Evolutionary conservation across 2,888 invertebrate genomes (phyloP), one percentile per base, ranked within the genome.

Genomic region (Stenoptilia bipunctidactyla): DNA sequence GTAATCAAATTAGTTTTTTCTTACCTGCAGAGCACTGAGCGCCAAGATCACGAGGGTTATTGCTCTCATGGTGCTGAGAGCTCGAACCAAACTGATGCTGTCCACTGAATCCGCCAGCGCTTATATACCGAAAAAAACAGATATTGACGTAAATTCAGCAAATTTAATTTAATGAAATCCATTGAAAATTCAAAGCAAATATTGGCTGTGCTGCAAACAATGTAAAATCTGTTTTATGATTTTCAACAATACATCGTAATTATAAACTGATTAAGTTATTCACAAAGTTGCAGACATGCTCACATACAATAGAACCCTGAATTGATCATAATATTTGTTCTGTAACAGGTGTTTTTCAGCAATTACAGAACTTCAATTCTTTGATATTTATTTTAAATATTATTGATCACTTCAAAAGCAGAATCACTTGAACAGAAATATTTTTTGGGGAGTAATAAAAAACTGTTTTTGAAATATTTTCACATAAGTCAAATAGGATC

Each of bases 21-120:
- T 82, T 48, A 83, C 82, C 77, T 79, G 79, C 64, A 79, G 51
- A 53, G 62, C 68, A 56, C 74, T 76, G 74, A 66, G 69, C 55
- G 30, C 30, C 10, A 80, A 60, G 82, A 83, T 80, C 82, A 79
- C 74, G 52, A 76, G 62, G 75, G 76, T 54, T 58, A 63, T 56
- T 41, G 56, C 80, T 68, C 82, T 80, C 82, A 83, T 82, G 38
- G 55, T 76, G 48, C 15, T 52, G 72, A 79, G 80, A 80, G 76
- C 61, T 63, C 65, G 55, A 62, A 68, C 75, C 74, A 68, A 59
- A 72, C 76, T 80, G 80, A 80, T 80, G 57, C 49, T 48, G 45
- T 45, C 41, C 40, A 25, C 42, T 44, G 37, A 46, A 40, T 45
- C 47, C 43, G 40, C 4, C 27, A 15, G 43, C 46, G 57, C 50